Percentiles rank a stretch among this genome's conserved stretches.
Evolutionary conservation across 2,113 vertebrate genomes (phyloP).

Genomic region (Dipodomys merriami): DNA sequence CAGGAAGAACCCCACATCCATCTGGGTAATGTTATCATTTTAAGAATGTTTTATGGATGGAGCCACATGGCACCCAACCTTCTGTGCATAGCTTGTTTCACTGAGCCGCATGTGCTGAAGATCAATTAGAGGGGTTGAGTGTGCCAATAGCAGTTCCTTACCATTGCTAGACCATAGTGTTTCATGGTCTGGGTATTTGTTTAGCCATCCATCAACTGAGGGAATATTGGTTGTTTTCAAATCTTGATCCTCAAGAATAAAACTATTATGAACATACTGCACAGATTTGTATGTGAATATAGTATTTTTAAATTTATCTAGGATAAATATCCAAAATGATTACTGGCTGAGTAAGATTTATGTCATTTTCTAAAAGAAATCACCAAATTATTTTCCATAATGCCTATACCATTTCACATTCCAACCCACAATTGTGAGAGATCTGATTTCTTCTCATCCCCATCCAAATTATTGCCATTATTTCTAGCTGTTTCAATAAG

Average conservation of each 20-base stretch:
- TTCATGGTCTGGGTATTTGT: too few species aligned
- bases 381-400: not conserved
- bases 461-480: not conserved
- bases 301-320: constrained; percentile 2
- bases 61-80: too few species aligned
- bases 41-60: not conserved
- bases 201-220: not conserved
- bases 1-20: not conserved
- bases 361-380: not conserved
- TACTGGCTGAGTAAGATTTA: not conserved
- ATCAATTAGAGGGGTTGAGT: not conserved
- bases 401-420: not conserved
- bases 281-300: not conserved
- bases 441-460: not conserved
- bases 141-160: not conserved
- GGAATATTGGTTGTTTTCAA: not conserved
- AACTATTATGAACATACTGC: not conserved
- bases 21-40: not conserved
- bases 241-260: not conserved
- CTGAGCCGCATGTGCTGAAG: not conserved
- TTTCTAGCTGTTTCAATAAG: not conserved
- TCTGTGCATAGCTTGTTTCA: not conserved
- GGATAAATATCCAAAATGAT: not conserved
- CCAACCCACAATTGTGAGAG: not conserved
- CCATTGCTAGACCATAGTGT: not conserved